phyloP scores from a whole-genome alignment of 2,888 invertebrate species.

The Tetragonisca angustula region DNA sequence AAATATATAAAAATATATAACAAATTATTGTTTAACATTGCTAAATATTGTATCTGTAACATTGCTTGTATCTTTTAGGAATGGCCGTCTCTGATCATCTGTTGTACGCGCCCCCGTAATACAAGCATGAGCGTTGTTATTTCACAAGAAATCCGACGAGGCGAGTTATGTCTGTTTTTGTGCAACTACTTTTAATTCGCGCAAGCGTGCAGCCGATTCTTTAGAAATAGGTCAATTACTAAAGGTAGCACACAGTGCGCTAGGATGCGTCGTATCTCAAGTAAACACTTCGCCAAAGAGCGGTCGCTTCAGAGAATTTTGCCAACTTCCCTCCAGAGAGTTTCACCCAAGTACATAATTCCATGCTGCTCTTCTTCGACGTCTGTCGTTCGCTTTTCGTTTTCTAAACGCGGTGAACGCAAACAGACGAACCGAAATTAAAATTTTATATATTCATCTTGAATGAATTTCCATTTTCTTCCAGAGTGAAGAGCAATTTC shows the following conservation, averaged over 20 bases:
- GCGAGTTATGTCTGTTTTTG: conserved; percentile 31
- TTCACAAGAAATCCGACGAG: not conserved
- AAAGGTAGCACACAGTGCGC: conserved; percentile 15
- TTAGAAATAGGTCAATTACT: conserved; percentile 68
- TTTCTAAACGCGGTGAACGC: not conserved
- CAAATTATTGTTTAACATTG: too few species aligned
- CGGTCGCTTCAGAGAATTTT: conserved; percentile 9
- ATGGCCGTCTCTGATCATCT: not conserved
- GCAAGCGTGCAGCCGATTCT: conserved; percentile 59
- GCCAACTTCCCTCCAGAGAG: not conserved
- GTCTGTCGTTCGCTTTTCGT: not conserved
- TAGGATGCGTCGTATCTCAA: conserved; percentile 26
- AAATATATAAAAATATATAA: too few species aligned
- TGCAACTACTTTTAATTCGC: conserved; percentile 42
- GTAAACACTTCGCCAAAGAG: conserved; percentile 21
- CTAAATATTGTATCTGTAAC: too few species aligned
- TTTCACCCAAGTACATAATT: not conserved
- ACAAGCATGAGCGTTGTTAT: not conserved
- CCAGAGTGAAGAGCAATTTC: not conserved
- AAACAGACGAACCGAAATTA: not conserved
- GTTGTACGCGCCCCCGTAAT: not conserved
- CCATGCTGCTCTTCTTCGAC: not conserved
- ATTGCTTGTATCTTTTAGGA: not conserved
- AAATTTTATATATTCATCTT: not conserved
- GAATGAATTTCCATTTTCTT: not conserved